These are phyloP conservation scores for Calameuta filiformis DNA, from an alignment of 2,888 invertebrate genomes.

Conservation along the genomic window DNA sequence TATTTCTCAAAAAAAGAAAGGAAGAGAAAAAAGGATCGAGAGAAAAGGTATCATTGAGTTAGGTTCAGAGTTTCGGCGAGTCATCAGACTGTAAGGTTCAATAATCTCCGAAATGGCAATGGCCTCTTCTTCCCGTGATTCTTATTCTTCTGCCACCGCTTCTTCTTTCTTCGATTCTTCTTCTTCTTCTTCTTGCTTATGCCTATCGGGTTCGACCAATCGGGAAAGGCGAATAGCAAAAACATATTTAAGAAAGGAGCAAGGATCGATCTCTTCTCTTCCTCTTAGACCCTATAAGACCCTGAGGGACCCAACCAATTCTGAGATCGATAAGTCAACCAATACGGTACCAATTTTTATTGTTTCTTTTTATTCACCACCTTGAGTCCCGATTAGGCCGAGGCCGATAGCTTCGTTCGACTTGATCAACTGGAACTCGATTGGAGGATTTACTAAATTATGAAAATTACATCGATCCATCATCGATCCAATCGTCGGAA, in stretches of 20 bases:
- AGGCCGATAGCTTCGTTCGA: conserved; percentile 13
- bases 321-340: not conserved
- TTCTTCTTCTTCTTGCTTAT: not conserved
- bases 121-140: not conserved
- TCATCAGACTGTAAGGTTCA: conserved; percentile 42
- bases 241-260: not conserved
- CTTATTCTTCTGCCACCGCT: not conserved
- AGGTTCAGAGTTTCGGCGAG: conserved; percentile 34
- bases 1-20: not conserved
- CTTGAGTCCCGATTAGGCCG: not conserved
- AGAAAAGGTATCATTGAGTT: conserved; percentile 33
- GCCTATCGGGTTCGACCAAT: not conserved
- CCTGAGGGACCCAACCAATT: not conserved
- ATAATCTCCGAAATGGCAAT: conserved; percentile 45
- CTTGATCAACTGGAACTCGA: not conserved
- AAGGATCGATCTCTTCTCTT: not conserved
- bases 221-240: not conserved
- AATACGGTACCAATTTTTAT: not conserved
- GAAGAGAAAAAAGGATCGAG: not conserved
- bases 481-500: not conserved
- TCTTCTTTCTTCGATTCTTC: not conserved
- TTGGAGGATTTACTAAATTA: not conserved
- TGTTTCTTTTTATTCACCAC: not conserved
- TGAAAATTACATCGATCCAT: not conserved
- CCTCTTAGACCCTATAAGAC: conserved; percentile 1